Evolutionary conservation across 2,888 invertebrate species (phyloP).

Genomic region (Torymus aiolomorphi): DNA sequence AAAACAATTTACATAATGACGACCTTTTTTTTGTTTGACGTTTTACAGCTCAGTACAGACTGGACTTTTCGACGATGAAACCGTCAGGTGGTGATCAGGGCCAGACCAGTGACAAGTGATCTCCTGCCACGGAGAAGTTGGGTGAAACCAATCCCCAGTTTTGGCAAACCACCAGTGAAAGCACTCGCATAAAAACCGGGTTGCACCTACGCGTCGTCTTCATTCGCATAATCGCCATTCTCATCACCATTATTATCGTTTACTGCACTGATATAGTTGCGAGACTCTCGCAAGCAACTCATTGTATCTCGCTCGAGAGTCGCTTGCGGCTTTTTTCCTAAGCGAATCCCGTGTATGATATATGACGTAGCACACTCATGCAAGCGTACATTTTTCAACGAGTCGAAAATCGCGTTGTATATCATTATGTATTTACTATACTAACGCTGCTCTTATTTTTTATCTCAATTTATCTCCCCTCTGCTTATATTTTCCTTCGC

Average conservation of each 20-base stretch:
- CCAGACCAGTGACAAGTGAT: constrained; percentile 76
- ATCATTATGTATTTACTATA: constrained; percentile 40
- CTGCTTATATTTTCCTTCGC: constrained; percentile 22
- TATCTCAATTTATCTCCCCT: constrained; percentile 10
- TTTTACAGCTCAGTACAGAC: constrained; percentile 75
- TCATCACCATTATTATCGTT: constrained; percentile 59
- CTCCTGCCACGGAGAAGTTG: constrained; percentile 70
- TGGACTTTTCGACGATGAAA: constrained; percentile 75
- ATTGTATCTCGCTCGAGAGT: constrained; percentile 13
- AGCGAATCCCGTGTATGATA: constrained; percentile 30
- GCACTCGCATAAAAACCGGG: too few relatives aligned
- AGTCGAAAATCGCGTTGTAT: constrained; percentile 35
- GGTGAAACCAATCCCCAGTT: constrained; percentile 11
- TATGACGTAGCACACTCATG: constrained; percentile 11
- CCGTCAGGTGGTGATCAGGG: constrained; percentile 72
- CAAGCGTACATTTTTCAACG: constrained; percentile 17
- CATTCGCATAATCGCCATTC: constrained; percentile 50
- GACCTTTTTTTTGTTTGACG: constrained; percentile 15
- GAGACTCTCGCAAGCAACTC: constrained; percentile 54
- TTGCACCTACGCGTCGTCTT: constrained; percentile 45
- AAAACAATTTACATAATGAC: too few relatives aligned
- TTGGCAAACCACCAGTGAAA: neutral
- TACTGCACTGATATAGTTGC: constrained; percentile 62
- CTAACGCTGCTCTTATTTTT: constrained; percentile 26
- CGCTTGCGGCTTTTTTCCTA: constrained; percentile 31